Base-by-base conservation (phyloP, 1,140 invertebrate genomes). In the Batillaria attramentaria region DNA sequence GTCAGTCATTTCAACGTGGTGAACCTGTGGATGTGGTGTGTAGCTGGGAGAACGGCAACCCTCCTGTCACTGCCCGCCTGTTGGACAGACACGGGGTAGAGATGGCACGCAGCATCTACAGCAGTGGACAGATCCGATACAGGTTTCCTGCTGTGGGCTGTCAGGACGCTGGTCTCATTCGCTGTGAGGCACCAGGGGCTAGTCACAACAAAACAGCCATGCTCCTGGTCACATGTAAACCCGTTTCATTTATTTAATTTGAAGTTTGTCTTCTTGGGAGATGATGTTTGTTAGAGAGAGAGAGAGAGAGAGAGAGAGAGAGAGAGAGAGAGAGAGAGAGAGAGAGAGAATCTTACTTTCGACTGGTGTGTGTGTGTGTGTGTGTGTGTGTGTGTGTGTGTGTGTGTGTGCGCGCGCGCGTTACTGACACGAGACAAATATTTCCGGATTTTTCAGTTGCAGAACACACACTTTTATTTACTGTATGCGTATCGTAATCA, bases 301-400 rank as follows among this genome's bases (percentile, higher is more conserved):
- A 50, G 46, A 50, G 46, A 50, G 46, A 50, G 46, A 50, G 46
- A 50, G 46, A 50, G 46, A 50, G 46, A 50, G 46, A 50, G 46
- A 50, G 10, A 50, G 46, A 50, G 10, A 50, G 46, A 50, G 10
- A 50, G 46, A 50, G 10, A 50, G 46, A 50, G 10, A 50, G 46
- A 50, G 10, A 50, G 10, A 50, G 46, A 50, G 10, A 50, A 24
- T 13, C 46, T 13, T 13, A 50, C 46, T 13, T 24, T 50, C 10
- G 24, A 50, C 10, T 50, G 46, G 46, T 50, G 46, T 50, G 46
- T 50, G 46, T 50, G 46, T 50, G 46, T 50, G 46, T 50, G 46
- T 50, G 46, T 24, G 24, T 50, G 46, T 50, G 46, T 50, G 46
- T 24, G 46, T 50, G 46, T 24, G 46, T 50, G 46, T 50, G 46